Base-by-base conservation (phyloP, 1,140 invertebrate species). In the Pinna nobilis region DNA sequence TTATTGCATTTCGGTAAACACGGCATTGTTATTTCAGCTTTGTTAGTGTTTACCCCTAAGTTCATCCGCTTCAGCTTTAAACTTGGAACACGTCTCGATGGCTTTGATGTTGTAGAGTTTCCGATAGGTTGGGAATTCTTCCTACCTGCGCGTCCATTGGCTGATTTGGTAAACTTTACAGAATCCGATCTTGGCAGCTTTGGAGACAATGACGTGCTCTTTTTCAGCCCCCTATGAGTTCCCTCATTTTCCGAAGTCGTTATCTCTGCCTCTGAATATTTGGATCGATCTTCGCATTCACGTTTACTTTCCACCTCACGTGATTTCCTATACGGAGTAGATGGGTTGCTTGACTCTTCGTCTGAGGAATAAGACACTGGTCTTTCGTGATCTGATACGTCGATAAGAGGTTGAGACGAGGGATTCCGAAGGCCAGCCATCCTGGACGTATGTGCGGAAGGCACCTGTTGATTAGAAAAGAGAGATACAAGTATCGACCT, bases 61-160 rank as follows among this genome's bases (percentile, higher is more conserved):
- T 81, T 82, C 71, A 84, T 81, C 63, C 85, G 81, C 76, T 86
- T 86, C 23, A 85, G 77, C 76, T 84, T 86, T 64, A 85, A 80
- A 76, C 82, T 84, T 59, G 86, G 81, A 59, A 84, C 81, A 28
- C 84, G 79, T 60, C 78, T 78, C 53, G 82, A 78, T 30, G 83
- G 68, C 61, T 81, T 70, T 35, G 82, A 79, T 39, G 81, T 75
- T 57, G 78, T 78, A 33, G 60, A 65, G 57, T 70, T 69, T 28
- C 74, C 79, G 64, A 79, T 81, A 72, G 81, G 77, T 95, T 80
- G 94, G 95, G 92, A 94, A 95, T 81, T 93, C 94, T 91, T 93
- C 93, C 89, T 94, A 65, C 73, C 71, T 35, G 79, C 80, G 59
- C 77, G 83, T 50, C 85, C 84, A 84, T 83, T 86, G 74, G 84